Evolutionary conservation across 2,797 vertebrate species (phyloP).

Genomic region (Rhinophrynus dorsalis): DNA sequence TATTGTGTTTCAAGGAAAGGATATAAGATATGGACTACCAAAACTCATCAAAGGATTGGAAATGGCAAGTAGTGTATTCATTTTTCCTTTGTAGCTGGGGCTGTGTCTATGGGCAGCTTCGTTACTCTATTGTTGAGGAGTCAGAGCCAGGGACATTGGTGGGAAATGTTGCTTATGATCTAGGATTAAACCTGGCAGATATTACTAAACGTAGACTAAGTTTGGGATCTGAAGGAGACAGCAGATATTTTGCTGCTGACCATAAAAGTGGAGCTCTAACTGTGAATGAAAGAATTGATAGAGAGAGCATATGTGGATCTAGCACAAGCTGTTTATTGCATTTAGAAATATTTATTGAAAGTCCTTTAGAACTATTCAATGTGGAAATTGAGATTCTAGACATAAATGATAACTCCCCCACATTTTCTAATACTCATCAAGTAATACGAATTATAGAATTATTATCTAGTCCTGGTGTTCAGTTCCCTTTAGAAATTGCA

Average conservation of each 20-base stretch:
- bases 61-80: conserved; percentile 9
- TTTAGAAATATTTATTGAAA: conserved; percentile 17
- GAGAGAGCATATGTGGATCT: conserved; percentile 30
- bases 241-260: conserved; percentile 14
- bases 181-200: conserved; percentile 15
- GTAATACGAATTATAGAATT: conserved; percentile 5
- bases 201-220: background rate
- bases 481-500: conserved; percentile 12
- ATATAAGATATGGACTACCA: conserved; percentile 11
- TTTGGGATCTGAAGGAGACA: conserved; percentile 20
- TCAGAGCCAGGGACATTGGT: conserved; percentile 22
- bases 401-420: conserved; percentile 33
- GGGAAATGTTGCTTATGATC: conserved; percentile 32
- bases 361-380: conserved; percentile 19
- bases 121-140: conserved; percentile 23
- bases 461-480: conserved; percentile 8
- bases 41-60: background rate
- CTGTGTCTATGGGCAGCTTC: conserved; percentile 30
- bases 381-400: conserved; percentile 31
- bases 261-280: conserved; percentile 21
- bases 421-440: background rate
- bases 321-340: conserved; percentile 10
- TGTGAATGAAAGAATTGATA: conserved; percentile 27
- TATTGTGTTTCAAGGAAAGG: background rate
- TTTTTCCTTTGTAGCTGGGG: conserved; percentile 30